Evolutionary conservation across 2,797 vertebrate genomes (phyloP).

Genomic region (Avahi laniger): DNA sequence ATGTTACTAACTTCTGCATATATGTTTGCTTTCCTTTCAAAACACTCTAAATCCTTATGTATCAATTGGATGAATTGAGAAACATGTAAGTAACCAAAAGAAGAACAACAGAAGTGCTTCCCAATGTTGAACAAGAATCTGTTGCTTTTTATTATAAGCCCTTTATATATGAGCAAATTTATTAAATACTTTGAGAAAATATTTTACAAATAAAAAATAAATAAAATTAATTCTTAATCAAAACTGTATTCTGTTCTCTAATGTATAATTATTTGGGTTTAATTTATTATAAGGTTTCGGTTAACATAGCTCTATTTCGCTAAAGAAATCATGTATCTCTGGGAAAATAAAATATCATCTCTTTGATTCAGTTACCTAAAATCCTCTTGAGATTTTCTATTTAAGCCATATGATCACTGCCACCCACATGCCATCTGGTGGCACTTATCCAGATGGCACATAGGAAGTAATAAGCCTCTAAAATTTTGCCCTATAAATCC

Average conservation of each 20-base stretch:
- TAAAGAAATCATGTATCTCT: background rate
- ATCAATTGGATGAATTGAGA: background rate
- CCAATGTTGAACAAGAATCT: background rate
- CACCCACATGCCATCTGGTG: constrained; percentile 63
- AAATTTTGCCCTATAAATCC: constrained; percentile 48
- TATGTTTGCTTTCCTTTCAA: background rate
- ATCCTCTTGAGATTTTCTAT: constrained; percentile 60
- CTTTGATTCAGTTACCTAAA: constrained; percentile 52
- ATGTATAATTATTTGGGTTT: background rate
- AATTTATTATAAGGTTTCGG: background rate
- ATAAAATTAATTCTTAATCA: background rate
- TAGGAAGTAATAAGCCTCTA: constrained; percentile 53
- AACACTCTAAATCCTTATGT: background rate
- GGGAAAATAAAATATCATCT: constrained; percentile 29
- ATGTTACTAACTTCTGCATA: background rate
- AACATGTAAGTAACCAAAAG: background rate
- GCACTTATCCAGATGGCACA: constrained; percentile 50
- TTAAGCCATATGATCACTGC: constrained; percentile 51
- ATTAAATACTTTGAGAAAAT: constrained; percentile 24
- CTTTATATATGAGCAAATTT: background rate
- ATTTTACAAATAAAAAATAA: background rate
- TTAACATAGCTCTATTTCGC: background rate
- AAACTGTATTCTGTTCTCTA: background rate
- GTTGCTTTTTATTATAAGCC: background rate
- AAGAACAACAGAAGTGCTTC: background rate